Evolutionary conservation across 2,888 invertebrate species (phyloP).

Genomic region (Eilema sororculum): DNA sequence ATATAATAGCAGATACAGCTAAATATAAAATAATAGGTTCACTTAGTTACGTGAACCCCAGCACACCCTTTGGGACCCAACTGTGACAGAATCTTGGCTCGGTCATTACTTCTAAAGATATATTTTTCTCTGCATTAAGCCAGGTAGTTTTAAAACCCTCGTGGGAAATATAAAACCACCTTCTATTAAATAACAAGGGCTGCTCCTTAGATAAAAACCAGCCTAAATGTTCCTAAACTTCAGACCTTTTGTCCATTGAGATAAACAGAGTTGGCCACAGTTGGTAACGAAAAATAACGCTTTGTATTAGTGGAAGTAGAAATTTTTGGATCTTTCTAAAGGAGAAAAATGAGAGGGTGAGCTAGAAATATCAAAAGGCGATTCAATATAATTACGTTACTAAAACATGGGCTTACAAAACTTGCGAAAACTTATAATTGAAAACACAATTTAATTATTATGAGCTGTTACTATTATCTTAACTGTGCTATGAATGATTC

Average conservation of each 20-base stretch:
- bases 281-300: constrained; percentile 1
- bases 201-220: constrained; percentile 8
- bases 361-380: neutral
- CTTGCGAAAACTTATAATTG: too few species aligned
- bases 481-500: too few species aligned
- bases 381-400: too few species aligned
- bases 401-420: too few species aligned
- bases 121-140: constrained; percentile 12
- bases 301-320: neutral
- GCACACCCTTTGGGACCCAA: neutral
- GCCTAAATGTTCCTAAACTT: constrained; percentile 13
- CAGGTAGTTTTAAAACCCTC: constrained; percentile 10
- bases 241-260: constrained; percentile 19
- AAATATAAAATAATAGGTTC: neutral
- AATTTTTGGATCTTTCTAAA: neutral
- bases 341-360: neutral
- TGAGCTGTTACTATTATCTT: too few species aligned
- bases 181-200: constrained; percentile 17
- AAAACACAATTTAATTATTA: too few species aligned
- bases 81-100: neutral
- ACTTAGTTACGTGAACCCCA: neutral
- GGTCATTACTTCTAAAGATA: constrained; percentile 17
- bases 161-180: constrained; percentile 16
- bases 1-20: too few species aligned
- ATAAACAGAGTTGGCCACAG: constrained; percentile 9